phyloP scores from a whole-genome alignment of 1,140 invertebrate genomes.

The Drosophila baimaii region DNA sequence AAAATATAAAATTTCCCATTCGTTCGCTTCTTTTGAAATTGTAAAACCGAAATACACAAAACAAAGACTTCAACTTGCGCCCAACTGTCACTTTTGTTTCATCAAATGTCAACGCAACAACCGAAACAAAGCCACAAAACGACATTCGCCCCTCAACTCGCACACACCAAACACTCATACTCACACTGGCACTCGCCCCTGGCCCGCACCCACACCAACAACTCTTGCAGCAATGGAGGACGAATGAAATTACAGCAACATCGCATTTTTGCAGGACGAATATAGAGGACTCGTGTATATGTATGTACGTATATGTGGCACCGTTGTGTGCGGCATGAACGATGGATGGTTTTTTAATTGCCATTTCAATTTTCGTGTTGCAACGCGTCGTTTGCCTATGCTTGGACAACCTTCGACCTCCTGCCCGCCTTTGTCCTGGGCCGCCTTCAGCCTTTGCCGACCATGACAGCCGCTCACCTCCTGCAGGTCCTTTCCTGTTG shows the following conservation, averaged over 20 bases:
- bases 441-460: background rate
- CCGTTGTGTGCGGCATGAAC: slow-evolving; percentile 71
- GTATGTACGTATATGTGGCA: slow-evolving; percentile 26
- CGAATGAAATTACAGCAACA: slow-evolving; percentile 78
- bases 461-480: background rate
- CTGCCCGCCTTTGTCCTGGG: slow-evolving; percentile 18
- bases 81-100: slow-evolving; percentile 83
- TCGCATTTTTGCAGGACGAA: slow-evolving; percentile 49
- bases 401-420: slow-evolving; percentile 42
- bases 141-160: slow-evolving; percentile 51
- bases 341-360: slow-evolving; percentile 82
- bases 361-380: slow-evolving; percentile 82
- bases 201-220: slow-evolving; percentile 14
- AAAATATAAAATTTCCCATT: slow-evolving; percentile 70
- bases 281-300: slow-evolving; percentile 27
- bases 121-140: slow-evolving; percentile 82
- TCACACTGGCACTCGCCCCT: background rate
- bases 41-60: slow-evolving; percentile 62
- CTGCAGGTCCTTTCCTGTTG: slow-evolving; percentile 17
- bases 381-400: slow-evolving; percentile 56
- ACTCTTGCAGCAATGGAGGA: slow-evolving; percentile 49
- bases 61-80: slow-evolving; percentile 81
- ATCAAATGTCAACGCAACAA: slow-evolving; percentile 82
- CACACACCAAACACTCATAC: slow-evolving; percentile 5
- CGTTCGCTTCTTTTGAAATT: slow-evolving; percentile 60